phyloP scores from a whole-genome alignment of 2,888 invertebrate species.

The Himalopsyche kuldschensis region DNA sequence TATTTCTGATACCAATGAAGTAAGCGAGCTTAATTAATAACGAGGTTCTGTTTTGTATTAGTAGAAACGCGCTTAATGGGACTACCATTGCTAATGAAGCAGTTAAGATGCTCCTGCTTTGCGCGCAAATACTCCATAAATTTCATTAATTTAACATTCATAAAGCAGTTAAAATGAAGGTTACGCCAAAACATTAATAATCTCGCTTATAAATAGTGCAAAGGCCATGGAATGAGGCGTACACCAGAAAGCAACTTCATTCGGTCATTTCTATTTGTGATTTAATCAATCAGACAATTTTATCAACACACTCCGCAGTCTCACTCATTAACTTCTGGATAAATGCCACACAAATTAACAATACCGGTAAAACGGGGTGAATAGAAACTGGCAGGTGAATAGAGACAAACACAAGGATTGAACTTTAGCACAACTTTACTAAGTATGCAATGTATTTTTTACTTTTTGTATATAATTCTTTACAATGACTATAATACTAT shows the following conservation, averaged over 20 bases:
- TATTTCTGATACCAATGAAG: too few relatives aligned
- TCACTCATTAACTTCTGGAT: too few relatives aligned
- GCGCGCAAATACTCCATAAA: background rate
- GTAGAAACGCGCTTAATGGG: background rate
- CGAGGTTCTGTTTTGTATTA: background rate
- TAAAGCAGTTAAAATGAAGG: conserved; percentile 10
- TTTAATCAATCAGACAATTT: background rate
- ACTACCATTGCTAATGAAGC: background rate
- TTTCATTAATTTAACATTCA: background rate
- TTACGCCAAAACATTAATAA: conserved; percentile 10
- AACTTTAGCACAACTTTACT: too few relatives aligned
- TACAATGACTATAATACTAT: too few relatives aligned
- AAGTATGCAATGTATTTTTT: too few relatives aligned
- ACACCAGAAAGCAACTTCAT: background rate
- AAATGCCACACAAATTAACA: too few relatives aligned
- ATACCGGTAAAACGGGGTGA: too few relatives aligned
- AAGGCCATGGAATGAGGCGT: background rate
- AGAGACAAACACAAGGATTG: too few relatives aligned
- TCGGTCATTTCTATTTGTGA: background rate
- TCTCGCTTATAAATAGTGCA: conserved; percentile 10
- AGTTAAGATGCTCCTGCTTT: background rate
- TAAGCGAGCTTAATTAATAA: background rate
- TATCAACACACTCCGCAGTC: too few relatives aligned
- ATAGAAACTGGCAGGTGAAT: too few relatives aligned
- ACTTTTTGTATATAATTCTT: too few relatives aligned